Conservation (phyloP, 2,888 invertebrate species). For the Drosophila atroscutellata region DNA sequence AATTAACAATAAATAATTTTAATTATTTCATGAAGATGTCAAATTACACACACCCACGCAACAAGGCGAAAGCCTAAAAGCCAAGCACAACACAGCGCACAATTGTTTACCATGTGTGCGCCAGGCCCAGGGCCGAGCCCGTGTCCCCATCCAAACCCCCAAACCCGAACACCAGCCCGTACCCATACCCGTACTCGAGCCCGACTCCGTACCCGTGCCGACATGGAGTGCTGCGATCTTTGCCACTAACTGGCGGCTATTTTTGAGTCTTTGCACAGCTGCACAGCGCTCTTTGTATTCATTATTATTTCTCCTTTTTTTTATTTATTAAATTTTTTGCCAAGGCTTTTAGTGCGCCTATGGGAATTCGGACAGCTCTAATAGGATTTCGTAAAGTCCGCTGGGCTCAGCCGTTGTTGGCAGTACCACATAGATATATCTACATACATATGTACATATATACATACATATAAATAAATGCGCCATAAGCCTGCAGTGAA, state of each 20-base stretch:
- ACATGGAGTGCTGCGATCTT: conserved; percentile 61
- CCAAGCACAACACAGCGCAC: conserved; percentile 35
- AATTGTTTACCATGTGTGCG: conserved; percentile 53
- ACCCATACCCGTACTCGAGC: background rate
- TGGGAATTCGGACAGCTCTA: conserved; percentile 68
- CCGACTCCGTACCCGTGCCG: conserved; percentile 15
- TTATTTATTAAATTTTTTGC: conserved; percentile 74
- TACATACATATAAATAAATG: conserved; percentile 37
- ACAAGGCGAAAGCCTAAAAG: conserved; percentile 54
- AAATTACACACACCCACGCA: conserved; percentile 78
- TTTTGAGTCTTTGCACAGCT: conserved; percentile 69
- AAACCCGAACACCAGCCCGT: background rate
- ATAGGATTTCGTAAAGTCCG: conserved; percentile 69
- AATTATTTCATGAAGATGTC: conserved; percentile 82
- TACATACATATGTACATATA: background rate
- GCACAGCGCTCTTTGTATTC: conserved; percentile 72
- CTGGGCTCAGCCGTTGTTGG: conserved; percentile 50
- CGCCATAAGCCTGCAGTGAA: conserved; percentile 38
- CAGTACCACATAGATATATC: conserved; percentile 20
- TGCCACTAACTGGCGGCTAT: conserved; percentile 70
- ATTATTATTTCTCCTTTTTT: conserved; percentile 59
- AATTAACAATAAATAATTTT: conserved; percentile 82
- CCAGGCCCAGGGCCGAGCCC: conserved; percentile 34
- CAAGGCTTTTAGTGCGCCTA: conserved; percentile 57
- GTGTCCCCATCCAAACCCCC: background rate